Evolutionary conservation across 2,113 vertebrate genomes (phyloP).

Genomic region (Egretta garzetta): DNA sequence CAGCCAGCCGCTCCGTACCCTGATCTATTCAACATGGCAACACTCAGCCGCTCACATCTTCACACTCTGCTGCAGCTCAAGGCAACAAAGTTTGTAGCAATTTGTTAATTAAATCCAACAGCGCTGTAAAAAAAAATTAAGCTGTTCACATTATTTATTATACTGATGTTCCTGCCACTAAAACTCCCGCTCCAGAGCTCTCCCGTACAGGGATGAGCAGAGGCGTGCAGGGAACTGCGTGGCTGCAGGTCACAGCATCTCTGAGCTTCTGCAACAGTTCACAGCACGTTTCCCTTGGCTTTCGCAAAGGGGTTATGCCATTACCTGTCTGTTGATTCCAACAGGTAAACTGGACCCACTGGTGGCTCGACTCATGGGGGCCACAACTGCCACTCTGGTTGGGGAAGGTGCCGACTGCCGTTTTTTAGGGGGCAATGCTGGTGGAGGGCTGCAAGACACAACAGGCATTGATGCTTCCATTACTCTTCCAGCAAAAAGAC

Average conservation of each 20-base stretch:
- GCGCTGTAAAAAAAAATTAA: neutral
- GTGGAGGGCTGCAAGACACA: slow-evolving; percentile 84
- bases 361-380: slow-evolving; percentile 92
- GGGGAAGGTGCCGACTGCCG: slow-evolving; percentile 93
- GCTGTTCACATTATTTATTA: neutral
- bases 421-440: slow-evolving; percentile 94
- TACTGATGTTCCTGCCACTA: neutral
- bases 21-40: fast-evolving
- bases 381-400: slow-evolving; percentile 92
- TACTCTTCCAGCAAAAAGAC: neutral
- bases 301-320: neutral
- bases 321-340: slow-evolving; percentile 92
- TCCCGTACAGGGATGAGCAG: neutral
- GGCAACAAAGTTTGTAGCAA: neutral
- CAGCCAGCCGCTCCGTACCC: neutral
- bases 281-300: neutral
- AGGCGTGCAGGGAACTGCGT: neutral
- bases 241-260: neutral
- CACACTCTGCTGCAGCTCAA: neutral
- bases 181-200: neutral
- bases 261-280: neutral
- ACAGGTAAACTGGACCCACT: slow-evolving; percentile 92
- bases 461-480: neutral
- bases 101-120: slow-evolving; percentile 1
- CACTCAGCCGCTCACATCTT: neutral